Conservation (phyloP, 1,140 invertebrate species). For the Drosophila trapezifrons region DNA sequence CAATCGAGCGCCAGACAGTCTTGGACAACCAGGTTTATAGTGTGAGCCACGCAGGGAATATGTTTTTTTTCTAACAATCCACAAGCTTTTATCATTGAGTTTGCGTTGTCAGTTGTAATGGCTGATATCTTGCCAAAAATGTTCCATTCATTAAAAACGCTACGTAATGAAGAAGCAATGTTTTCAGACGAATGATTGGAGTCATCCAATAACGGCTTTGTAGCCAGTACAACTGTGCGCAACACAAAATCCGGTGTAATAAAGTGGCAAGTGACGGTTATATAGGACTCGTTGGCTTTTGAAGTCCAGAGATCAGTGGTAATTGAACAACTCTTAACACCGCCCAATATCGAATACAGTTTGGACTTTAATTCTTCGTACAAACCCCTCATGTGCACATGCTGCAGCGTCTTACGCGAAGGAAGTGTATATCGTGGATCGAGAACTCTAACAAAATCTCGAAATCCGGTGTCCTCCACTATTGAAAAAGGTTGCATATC, state of each 20-base stretch:
- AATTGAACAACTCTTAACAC: slow-evolving; percentile 19
- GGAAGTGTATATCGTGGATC: no score
- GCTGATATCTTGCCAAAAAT: slow-evolving; percentile 34
- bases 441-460: no score
- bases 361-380: slow-evolving; percentile 6
- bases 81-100: slow-evolving; percentile 25
- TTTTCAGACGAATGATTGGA: slow-evolving; percentile 30
- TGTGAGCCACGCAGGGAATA: slow-evolving; percentile 26
- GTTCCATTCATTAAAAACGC: no score
- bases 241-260: slow-evolving; percentile 19
- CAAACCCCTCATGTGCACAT: slow-evolving; percentile 9
- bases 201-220: slow-evolving; percentile 19
- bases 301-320: slow-evolving; percentile 37
- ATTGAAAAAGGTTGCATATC: no score
- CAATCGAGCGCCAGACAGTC: slow-evolving; percentile 5
- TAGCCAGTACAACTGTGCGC: slow-evolving; percentile 21
- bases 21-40: slow-evolving; percentile 29
- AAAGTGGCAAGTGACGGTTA: slow-evolving; percentile 34
- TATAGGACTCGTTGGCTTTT: slow-evolving; percentile 12
- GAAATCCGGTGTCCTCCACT: no score
- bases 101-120: slow-evolving; percentile 30
- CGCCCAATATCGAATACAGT: not conserved
- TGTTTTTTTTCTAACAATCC: slow-evolving; percentile 18
- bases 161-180: slow-evolving; percentile 2
- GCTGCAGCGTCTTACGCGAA: slow-evolving; percentile 20